Evolutionary conservation across 1,140 invertebrate genomes (phyloP).

Genomic region (Colletes latitarsis): DNA sequence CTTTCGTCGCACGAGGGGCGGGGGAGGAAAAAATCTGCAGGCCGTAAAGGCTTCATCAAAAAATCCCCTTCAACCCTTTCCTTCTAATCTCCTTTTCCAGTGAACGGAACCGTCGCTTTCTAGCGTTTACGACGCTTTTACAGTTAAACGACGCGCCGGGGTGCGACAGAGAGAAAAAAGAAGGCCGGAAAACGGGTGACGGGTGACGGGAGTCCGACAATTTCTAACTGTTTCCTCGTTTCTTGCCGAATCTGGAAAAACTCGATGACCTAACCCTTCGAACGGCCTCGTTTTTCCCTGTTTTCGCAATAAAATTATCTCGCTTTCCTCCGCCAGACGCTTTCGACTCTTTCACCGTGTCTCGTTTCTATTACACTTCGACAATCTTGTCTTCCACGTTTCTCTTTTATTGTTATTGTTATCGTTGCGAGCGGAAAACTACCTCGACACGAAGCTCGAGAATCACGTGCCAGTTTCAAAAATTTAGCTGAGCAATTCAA

Average conservation of each 20-base stretch:
- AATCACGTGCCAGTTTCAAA: too few species aligned
- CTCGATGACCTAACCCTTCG: not conserved
- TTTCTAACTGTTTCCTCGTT: constrained; percentile 31
- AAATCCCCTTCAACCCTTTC: constrained; percentile 58
- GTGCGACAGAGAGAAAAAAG: not conserved
- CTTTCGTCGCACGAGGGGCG: not conserved
- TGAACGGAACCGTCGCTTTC: not conserved
- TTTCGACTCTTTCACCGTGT: not conserved
- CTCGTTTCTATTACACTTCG: too few species aligned
- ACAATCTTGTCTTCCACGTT: too few species aligned
- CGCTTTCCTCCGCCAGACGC: too few species aligned
- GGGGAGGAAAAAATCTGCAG: constrained; percentile 35
- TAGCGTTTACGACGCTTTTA: constrained; percentile 60
- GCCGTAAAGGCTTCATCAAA: constrained; percentile 54
- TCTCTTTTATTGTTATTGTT: too few species aligned
- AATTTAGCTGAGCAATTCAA: too few species aligned
- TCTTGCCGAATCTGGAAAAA: not conserved
- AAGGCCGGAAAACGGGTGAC: not conserved
- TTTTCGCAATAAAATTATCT: not conserved
- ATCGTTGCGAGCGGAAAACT: too few species aligned
- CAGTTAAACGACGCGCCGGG: constrained; percentile 41
- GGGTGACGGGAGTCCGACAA: too few species aligned
- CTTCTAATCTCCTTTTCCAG: constrained; percentile 49
- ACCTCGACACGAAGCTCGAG: too few species aligned
- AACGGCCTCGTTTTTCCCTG: constrained; percentile 12